These are phyloP conservation scores for Setophaga kirtlandii DNA, from an alignment of 2,113 vertebrate genomes.

Conservation along the genomic window DNA sequence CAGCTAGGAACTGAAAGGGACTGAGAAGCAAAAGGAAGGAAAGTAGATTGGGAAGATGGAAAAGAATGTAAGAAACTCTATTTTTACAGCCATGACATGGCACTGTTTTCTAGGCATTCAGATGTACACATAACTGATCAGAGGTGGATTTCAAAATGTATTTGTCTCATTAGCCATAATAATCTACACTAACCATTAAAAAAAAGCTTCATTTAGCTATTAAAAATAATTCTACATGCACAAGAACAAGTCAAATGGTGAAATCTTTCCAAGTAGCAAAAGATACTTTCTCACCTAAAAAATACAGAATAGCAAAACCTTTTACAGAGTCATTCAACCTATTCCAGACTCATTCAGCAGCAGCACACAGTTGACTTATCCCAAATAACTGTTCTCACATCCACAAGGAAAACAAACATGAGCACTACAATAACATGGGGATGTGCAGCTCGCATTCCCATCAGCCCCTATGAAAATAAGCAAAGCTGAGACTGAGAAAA, in stretches of 20 bases:
- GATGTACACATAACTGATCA: not conserved
- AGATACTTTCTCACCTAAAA: not conserved
- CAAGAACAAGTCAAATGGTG: not conserved
- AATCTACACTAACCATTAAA: not conserved
- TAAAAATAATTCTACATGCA: not conserved
- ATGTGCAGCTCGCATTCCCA: constrained; percentile 55
- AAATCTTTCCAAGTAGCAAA: not conserved
- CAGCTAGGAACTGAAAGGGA: not conserved
- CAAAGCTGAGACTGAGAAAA: constrained; percentile 69
- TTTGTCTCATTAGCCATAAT: not conserved
- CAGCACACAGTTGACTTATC: constrained; percentile 38
- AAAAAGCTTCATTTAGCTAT: not conserved
- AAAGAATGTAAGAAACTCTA: not conserved
- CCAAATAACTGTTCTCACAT: constrained; percentile 57
- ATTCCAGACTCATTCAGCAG: not conserved
- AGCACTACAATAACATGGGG: constrained; percentile 59
- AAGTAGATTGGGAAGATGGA: not conserved
- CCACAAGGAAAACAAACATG: constrained; percentile 71
- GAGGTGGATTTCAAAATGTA: not conserved
- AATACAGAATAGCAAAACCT: not conserved
- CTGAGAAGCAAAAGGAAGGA: not conserved
- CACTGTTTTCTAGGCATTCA: not conserved
- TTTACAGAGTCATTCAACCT: not conserved
- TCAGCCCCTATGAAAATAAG: constrained; percentile 71
- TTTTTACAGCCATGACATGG: not conserved